Evolutionary conservation across 2,113 vertebrate species (phyloP).

Genomic region (Lepidothrix coronata): DNA sequence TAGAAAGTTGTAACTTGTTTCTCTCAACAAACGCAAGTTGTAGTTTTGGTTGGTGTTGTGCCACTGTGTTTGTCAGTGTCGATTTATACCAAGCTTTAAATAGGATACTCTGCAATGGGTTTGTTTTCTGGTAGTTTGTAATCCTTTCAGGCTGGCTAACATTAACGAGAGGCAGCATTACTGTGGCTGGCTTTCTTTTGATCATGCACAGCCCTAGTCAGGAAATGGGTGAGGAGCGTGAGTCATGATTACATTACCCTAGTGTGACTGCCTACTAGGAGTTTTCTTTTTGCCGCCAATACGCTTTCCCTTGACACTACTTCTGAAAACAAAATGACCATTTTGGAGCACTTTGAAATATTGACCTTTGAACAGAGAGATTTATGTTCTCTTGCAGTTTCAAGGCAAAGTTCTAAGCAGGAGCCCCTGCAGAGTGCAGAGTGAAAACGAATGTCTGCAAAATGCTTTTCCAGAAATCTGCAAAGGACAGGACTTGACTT

Average conservation of each 20-base stretch:
- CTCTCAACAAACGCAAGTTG: not conserved
- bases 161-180: not conserved
- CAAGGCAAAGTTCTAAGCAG: conserved; percentile 1
- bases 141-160: conserved; percentile 28
- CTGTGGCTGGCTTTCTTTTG: conserved; percentile 50
- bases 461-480: conserved; percentile 21
- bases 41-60: not conserved
- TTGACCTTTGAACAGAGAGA: conserved; percentile 42
- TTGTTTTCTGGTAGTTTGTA: conserved; percentile 33
- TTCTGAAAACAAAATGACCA: conserved; percentile 44
- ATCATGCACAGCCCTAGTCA: conserved; percentile 42
- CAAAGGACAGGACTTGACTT: conserved; percentile 13
- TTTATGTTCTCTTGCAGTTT: conserved; percentile 20
- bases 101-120: not conserved
- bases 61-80: not conserved
- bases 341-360: conserved; percentile 47
- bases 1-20: not conserved
- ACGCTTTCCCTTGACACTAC: not conserved
- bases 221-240: conserved; percentile 62
- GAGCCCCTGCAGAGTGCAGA: not conserved
- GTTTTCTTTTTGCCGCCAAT: conserved; percentile 16
- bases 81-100: conserved; percentile 9
- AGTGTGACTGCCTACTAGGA: conserved; percentile 32
- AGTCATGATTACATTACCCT: conserved; percentile 58
- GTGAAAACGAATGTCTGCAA: not conserved